Base-by-base conservation (phyloP, 2,888 invertebrate genomes). In the Rhodophaea formosa region DNA sequence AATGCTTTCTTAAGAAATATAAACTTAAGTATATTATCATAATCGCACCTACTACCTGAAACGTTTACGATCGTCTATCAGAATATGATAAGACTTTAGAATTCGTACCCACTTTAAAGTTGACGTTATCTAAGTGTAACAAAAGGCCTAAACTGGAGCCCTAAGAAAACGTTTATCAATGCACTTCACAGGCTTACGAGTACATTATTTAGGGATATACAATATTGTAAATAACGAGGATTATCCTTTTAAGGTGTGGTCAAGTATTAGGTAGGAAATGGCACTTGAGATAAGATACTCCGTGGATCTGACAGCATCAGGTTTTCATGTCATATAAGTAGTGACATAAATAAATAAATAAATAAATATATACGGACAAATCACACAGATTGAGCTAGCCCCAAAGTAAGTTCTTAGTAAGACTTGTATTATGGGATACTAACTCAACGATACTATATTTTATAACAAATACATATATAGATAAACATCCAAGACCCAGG, bases 121-220 rank as follows among this genome's bases (percentile, higher is more conserved):
- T 71, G 75, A 74, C 75, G 68, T 44, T 73, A 75, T 75, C 75
- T 59, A 43, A 53, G 7, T 44, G 14, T 44, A 16, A 44, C 16
- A 44, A 17, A 44, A 44, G 16, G 16, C 16, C 10, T 44, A 44
- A 44, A 44, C 44, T 44, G 7, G 44, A 44, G 44, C 44, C 16
- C 7, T 44, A 15, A 7, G 44, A 16, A 16, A 44, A 44, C 14
- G 8, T 44, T 52, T 52, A 52, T 52, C 52, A 35, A 52, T 52
- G 35, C 52, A 39, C 52, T 52, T 52, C 23, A 23, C 23, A 23
- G 23, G 23, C 23, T 23, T 23, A 23, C n/a, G n/a, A n/a, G n/a
- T n/a, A n/a, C n/a, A 39, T 39, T 39, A 39, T 39, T 39, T 39
- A 12, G 39, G 39, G 12, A 39, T 0, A 12, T 39, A n/a, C 12